Percentiles rank a stretch among this genome's conserved stretches.
Evolutionary conservation across 2,797 vertebrate genomes (phyloP).

Genomic region (Sphenodon punctatus): DNA sequence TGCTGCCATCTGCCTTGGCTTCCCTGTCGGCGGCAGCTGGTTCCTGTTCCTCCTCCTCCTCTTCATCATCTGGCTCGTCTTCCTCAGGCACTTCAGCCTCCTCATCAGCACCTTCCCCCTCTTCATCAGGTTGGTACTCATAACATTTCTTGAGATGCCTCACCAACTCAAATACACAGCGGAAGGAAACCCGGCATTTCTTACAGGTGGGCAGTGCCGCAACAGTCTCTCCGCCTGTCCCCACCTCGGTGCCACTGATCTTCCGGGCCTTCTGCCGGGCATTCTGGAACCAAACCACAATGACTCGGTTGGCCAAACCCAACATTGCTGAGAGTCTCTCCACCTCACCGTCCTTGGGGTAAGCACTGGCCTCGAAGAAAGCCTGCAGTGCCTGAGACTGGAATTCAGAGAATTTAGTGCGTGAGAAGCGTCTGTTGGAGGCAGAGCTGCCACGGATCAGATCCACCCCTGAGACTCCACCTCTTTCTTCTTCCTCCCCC

Average conservation of each 20-base stretch:
- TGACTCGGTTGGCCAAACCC: constrained; percentile 68
- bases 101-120: constrained; percentile 46
- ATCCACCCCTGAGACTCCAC: constrained; percentile 69
- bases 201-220: constrained; percentile 44
- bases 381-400: constrained; percentile 74
- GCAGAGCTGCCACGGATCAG: constrained; percentile 1
- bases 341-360: constrained; percentile 74
- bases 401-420: constrained; percentile 76
- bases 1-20: constrained; percentile 3
- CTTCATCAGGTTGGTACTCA: constrained; percentile 59
- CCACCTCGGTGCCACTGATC: constrained; percentile 47
- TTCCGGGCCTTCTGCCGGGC: constrained; percentile 75
- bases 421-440: constrained; percentile 68
- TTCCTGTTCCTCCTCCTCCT: constrained; percentile 45
- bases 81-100: constrained; percentile 51
- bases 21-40: background rate
- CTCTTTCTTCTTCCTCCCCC: constrained; percentile 72
- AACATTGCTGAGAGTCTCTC: constrained; percentile 64
- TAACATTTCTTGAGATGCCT: constrained; percentile 73
- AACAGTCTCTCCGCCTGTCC: background rate
- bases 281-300: constrained; percentile 78
- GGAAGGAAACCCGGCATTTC: constrained; percentile 60
- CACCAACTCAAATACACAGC: constrained; percentile 72
- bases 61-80: constrained; percentile 19
- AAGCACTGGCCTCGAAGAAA: constrained; percentile 75